Conservation (phyloP, 1,140 invertebrate genomes). For the Pseudoatta argentina region DNA sequence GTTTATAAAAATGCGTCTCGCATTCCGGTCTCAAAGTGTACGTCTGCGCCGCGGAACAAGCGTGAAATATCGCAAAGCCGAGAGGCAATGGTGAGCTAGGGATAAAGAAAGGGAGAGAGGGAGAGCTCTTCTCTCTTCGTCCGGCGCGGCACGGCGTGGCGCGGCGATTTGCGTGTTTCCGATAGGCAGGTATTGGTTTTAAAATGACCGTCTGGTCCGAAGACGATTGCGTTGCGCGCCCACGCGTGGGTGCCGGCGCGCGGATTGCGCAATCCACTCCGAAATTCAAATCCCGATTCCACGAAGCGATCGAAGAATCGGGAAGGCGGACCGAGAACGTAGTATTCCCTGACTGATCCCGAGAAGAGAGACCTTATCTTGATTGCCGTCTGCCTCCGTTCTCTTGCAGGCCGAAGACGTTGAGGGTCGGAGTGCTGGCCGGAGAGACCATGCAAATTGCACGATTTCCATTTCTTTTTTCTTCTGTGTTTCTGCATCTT, state of each 20-base stretch:
- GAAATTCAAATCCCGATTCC: conserved; percentile 74
- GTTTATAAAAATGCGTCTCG: conserved; percentile 38
- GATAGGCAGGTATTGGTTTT: conserved; percentile 65
- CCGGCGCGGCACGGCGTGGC: background rate
- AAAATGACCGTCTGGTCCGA: conserved; percentile 37
- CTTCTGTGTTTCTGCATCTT: conserved; percentile 52
- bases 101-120: background rate
- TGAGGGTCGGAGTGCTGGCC: conserved; percentile 38
- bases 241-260: conserved; percentile 68
- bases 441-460: conserved; percentile 71
- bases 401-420: conserved; percentile 37
- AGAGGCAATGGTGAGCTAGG: background rate
- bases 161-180: conserved; percentile 60
- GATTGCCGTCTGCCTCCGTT: conserved; percentile 68
- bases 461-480: conserved; percentile 74
- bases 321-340: conserved; percentile 45
- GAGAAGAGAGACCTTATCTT: conserved; percentile 71
- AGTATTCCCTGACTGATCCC: conserved; percentile 67
- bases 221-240: conserved; percentile 63
- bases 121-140: conserved; percentile 12
- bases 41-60: conserved; percentile 16
- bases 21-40: conserved; percentile 30
- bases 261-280: conserved; percentile 73
- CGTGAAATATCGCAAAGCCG: conserved; percentile 38
- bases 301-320: conserved; percentile 60